These are phyloP conservation scores for Calvadosia cruxmelitensis DNA, from an alignment of 30 jellyfish, hydroid and myxozoan species.

Conservation along the genomic window DNA sequence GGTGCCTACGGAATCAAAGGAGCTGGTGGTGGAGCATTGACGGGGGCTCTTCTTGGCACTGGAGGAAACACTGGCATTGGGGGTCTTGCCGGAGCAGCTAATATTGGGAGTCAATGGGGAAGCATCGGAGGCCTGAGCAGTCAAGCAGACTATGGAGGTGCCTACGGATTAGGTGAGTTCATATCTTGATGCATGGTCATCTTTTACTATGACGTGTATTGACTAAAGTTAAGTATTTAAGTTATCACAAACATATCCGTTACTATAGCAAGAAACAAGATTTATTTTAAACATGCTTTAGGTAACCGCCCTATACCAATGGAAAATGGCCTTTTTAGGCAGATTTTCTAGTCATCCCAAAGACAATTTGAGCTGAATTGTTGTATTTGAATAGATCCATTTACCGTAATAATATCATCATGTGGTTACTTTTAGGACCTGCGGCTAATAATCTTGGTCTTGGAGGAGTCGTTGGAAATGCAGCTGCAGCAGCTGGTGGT, in stretches of 20 bases:
- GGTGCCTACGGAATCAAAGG: constrained; percentile 81
- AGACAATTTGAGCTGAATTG: too few species aligned
- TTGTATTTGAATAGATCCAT: too few species aligned
- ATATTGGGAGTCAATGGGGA: constrained; percentile 86
- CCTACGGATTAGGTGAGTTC: constrained; percentile 70
- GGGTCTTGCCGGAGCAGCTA: constrained; percentile 85
- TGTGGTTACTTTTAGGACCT: constrained; percentile 59
- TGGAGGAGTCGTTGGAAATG: constrained; percentile 66
- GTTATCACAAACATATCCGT: too few species aligned
- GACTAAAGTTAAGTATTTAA: too few species aligned
- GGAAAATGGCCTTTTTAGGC: too few species aligned
- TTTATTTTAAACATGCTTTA: too few species aligned
- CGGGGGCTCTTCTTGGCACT: constrained; percentile 77
- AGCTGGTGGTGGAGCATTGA: constrained; percentile 90
- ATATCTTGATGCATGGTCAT: background rate
- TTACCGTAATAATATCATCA: too few species aligned
- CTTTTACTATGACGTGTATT: background rate
- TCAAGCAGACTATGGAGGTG: constrained; percentile 45
- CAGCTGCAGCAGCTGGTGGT: constrained; percentile 82
- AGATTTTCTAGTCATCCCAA: too few species aligned
- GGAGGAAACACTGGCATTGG: constrained; percentile 81
- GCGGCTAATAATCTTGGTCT: constrained; percentile 72
- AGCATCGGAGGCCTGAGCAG: constrained; percentile 65
- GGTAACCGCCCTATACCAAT: too few species aligned
- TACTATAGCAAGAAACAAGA: too few species aligned